Evolutionary conservation across 1,140 invertebrate species (phyloP).

Genomic region (Papilio machaon): DNA sequence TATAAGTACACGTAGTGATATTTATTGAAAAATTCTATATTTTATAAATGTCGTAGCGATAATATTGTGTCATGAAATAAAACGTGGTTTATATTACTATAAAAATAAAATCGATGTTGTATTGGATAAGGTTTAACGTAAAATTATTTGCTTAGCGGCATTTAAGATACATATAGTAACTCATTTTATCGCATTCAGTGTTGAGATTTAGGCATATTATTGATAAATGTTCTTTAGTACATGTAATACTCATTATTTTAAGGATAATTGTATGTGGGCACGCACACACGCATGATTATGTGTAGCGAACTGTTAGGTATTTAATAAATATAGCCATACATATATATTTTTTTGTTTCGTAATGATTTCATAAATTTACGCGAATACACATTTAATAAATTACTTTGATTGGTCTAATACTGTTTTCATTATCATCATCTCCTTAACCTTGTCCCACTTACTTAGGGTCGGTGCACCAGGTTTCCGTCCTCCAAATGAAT

Average conservation of each 20-base stretch:
- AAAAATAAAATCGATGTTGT: conserved; percentile 16
- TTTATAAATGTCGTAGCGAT: not conserved
- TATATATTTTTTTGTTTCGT: conserved; percentile 47
- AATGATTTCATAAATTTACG: conserved; percentile 8
- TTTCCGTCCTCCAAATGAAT: too few relatives aligned
- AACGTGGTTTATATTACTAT: conserved; percentile 4
- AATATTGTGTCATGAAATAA: conserved; percentile 36
- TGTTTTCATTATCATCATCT: too few relatives aligned
- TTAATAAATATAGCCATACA: conserved; percentile 43
- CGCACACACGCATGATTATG: conserved; percentile 59
- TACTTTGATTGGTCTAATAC: not conserved
- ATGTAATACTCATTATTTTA: conserved; percentile 77
- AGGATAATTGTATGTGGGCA: conserved; percentile 54
- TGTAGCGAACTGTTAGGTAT: conserved; percentile 54
- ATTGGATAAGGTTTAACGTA: conserved; percentile 7
- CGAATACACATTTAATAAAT: conserved; percentile 16
- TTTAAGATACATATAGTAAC: conserved; percentile 46
- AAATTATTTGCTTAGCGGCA: conserved; percentile 45
- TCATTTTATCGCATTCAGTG: conserved; percentile 72
- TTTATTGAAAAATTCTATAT: conserved; percentile 28
- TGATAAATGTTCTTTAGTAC: conserved; percentile 63
- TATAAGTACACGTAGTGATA: not conserved
- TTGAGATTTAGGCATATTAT: conserved; percentile 52
- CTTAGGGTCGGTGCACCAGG: too few relatives aligned
- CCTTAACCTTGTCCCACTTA: too few relatives aligned